phyloP scores from a whole-genome alignment of 2,888 invertebrate genomes.

The Bembecia ichneumoniformis region DNA sequence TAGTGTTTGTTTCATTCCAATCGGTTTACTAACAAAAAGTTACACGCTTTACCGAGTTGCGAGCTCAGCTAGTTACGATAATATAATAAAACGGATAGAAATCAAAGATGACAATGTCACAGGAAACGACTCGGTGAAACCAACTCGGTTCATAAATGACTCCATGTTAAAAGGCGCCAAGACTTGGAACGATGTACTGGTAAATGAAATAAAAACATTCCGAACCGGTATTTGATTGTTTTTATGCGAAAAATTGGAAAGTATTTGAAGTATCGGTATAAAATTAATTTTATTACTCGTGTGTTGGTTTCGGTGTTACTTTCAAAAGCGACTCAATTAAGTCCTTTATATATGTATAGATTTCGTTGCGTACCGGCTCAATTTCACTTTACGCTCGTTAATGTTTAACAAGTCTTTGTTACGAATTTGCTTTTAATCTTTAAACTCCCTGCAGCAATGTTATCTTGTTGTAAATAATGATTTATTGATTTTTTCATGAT shows the following conservation, averaged over 20 bases:
- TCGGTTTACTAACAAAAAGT: too few relatives aligned
- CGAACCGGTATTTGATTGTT: background rate
- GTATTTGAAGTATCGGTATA: background rate
- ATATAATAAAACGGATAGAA: too few relatives aligned
- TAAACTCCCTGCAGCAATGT: conserved; percentile 29
- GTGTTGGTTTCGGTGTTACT: background rate
- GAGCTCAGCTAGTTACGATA: too few relatives aligned
- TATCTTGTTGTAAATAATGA: conserved; percentile 15
- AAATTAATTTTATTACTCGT: background rate
- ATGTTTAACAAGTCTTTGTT: conserved; percentile 29
- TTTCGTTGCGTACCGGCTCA: conserved; percentile 56
- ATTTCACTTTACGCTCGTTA: conserved; percentile 41
- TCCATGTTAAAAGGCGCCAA: too few relatives aligned
- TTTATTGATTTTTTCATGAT: conserved; percentile 25
- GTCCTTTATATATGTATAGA: conserved; percentile 31
- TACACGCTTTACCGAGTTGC: too few relatives aligned
- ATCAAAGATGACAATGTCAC: too few relatives aligned
- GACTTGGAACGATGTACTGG: background rate
- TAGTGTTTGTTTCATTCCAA: too few relatives aligned
- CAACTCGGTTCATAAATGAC: too few relatives aligned
- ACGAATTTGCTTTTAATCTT: conserved; percentile 13
- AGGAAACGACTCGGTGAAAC: too few relatives aligned
- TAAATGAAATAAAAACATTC: background rate
- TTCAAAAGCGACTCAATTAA: conserved; percentile 19
- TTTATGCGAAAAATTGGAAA: background rate